Conservation (phyloP, 2,888 invertebrate genomes). For the Luffia ferchaultella region DNA sequence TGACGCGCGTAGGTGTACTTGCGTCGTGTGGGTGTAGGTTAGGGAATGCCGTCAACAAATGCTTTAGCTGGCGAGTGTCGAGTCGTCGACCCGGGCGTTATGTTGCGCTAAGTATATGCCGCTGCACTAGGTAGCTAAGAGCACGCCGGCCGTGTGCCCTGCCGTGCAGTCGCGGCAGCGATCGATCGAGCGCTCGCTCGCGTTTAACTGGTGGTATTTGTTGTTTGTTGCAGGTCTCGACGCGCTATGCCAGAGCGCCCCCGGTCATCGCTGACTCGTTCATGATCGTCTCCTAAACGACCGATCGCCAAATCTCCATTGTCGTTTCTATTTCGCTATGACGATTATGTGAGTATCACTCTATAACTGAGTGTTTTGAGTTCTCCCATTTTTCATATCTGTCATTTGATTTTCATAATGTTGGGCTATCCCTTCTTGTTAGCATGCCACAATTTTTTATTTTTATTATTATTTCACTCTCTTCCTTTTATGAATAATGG, state of each 20-base stretch:
- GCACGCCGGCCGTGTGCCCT: slow-evolving; percentile 1
- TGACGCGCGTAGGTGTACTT: slow-evolving; percentile 8
- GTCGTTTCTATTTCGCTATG: slow-evolving; percentile 36
- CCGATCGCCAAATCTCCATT: slow-evolving; percentile 25
- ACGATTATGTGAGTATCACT: slow-evolving; percentile 52
- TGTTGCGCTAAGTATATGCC: background rate
- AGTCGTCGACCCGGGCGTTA: background rate
- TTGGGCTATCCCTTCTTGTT: slow-evolving; percentile 64
- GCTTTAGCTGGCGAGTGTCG: slow-evolving; percentile 7
- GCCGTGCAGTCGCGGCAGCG: slow-evolving; percentile 15
- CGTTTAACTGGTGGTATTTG: slow-evolving; percentile 29
- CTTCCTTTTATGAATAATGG: too few relatives aligned
- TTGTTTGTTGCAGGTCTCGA: slow-evolving; percentile 50
- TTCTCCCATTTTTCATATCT: slow-evolving; percentile 42
- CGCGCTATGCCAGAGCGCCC: slow-evolving; percentile 57
- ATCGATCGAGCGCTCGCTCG: slow-evolving; percentile 23
- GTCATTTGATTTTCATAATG: slow-evolving; percentile 44
- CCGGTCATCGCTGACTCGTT: slow-evolving; percentile 25
- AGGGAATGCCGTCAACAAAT: slow-evolving; percentile 13
- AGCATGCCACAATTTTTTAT: slow-evolving; percentile 61
- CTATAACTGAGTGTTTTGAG: slow-evolving; percentile 49
- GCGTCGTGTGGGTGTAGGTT: slow-evolving; percentile 13
- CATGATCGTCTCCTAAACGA: slow-evolving; percentile 46
- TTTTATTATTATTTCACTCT: too few relatives aligned
- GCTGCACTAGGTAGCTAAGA: background rate